Evolutionary conservation across 1,140 invertebrate species (phyloP), one percentile per base, ranked within the genome.

Genomic region (Polypedilum pembai): DNA sequence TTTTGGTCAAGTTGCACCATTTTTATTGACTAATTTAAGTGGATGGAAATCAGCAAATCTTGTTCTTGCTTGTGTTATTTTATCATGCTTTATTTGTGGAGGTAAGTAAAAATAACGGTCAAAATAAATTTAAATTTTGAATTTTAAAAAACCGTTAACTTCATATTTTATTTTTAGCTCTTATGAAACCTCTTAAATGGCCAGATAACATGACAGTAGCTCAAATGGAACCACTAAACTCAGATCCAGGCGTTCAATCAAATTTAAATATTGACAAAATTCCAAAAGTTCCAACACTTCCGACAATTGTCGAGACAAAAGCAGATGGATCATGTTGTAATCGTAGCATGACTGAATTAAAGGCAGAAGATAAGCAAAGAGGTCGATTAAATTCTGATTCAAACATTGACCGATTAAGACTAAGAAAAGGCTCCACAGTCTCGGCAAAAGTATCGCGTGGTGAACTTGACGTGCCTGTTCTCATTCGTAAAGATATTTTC

Each of bases 401-500:
- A 74, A 92, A 76, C 78, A n/a, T 82, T 81, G 40, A 82, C 80
- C 77, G 73, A 80, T 69, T 82, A 80, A 7, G 45, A 56, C 45
- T 8, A 15, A 56, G 45, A 56, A 56, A 56, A 56, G n/a, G 45
- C 4, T 56, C 45, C 12, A 56, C 45, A 12, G 45, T 8, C 4
- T 56, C 45, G 15, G n/a, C 1, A 15, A 56, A 56, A 56, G 45
- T 12, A 1, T 56, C 81, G 0, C 79, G 79, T 41, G 76, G 80
- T 12, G 78, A 78, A 45, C 78, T 79, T 56, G 45, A 56, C 83
- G 90, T 96, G 18, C 88, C 96, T 17, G 97, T 97, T 1, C 83
- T 99, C 81, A 97, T 95, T 5, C 86, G 95, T 69, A 98, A 98
- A 83, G 97, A 99, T 83, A 98, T 99, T 77, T 99, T 99, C 85